Evolutionary conservation across 2,797 vertebrate species (phyloP), one percentile per base, ranked within the genome.

Genomic region (Otolemur crassicaudatus): DNA sequence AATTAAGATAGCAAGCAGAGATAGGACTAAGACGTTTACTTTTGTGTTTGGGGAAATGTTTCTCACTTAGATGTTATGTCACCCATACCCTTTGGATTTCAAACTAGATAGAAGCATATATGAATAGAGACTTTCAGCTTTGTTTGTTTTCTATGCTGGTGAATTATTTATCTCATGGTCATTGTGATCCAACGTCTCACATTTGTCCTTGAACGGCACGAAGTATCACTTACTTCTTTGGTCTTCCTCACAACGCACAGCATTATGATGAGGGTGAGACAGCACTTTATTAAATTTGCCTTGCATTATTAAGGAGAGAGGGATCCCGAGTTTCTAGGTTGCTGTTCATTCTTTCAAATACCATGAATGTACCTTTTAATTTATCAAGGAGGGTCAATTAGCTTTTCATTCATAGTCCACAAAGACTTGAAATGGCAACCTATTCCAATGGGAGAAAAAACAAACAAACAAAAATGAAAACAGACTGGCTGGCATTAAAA

Each of bases 381-480:
- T 89, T 20, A 17, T 67, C 65, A 3, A n/a, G n/a, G 65, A 7
- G 0, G 16, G 22, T 73, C 93, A 91, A 25, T 43, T 93, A 89
- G 72, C 46, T 90, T 94, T 96, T 91, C 94, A 86, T 87, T 91
- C 56, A 58, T 13, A 27, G 53, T 77, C 67, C 58, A 86, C 77
- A 81, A 90, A 96, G 23, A 43, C 80, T 82, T 49, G 76, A 84
- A 92, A 95, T 90, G 37, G 65, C 86, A 95, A 84, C 53, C 69
- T 77, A 34, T 37, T 94, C 85, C 14, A 60, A 58, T 8, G 82
- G 17, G 49, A 3, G 83, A 77, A 43, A 23, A 63, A 77, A 40
- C 49, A 89, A 73, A 86, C 23, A 46, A 67, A 27, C n/a, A 67
- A 60, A 94, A 95, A 86, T 60, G 40, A 92, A 96, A 95, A 92